Conservation (phyloP, 64 coral and sea anemone genomes). For the Stichodactyla helianthus region DNA sequence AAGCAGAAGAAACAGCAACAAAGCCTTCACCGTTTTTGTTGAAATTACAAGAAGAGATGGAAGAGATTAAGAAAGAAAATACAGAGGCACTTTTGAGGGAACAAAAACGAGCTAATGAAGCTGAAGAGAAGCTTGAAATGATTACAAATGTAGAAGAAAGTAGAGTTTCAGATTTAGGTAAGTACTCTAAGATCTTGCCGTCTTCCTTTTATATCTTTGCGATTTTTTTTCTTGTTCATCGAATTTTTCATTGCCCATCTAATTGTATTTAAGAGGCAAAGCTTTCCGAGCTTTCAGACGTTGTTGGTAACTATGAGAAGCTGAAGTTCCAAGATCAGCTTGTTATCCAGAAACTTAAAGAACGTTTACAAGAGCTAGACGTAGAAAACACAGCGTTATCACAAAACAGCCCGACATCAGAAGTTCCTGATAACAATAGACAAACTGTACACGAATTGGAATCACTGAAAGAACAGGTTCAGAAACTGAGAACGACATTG, state of each 20-base stretch:
- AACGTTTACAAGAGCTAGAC: slow-evolving; percentile 79
- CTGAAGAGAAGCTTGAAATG: slow-evolving; percentile 73
- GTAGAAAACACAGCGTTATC: slow-evolving; percentile 62
- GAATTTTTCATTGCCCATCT: background rate
- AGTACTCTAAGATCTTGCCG: background rate
- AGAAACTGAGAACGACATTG: slow-evolving; percentile 66
- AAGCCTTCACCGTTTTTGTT: slow-evolving; percentile 72
- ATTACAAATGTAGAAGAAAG: slow-evolving; percentile 83
- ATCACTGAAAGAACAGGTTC: slow-evolving; percentile 60
- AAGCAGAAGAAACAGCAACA: slow-evolving; percentile 64
- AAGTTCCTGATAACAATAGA: slow-evolving; percentile 56
- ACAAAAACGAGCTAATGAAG: slow-evolving; percentile 90
- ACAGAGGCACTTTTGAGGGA: slow-evolving; percentile 72
- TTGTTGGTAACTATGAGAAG: slow-evolving; percentile 91
- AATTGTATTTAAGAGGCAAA: slow-evolving; percentile 64
- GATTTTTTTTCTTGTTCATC: no score
- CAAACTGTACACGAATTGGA: slow-evolving; percentile 35
- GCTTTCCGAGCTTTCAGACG: slow-evolving; percentile 92
- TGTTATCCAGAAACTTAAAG: slow-evolving; percentile 86
- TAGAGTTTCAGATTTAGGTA: slow-evolving; percentile 93
- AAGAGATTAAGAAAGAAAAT: slow-evolving; percentile 78
- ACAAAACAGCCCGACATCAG: slow-evolving; percentile 43
- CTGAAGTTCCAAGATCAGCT: slow-evolving; percentile 82
- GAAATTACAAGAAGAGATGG: slow-evolving; percentile 76
- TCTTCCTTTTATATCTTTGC: no score